phyloP scores from a whole-genome alignment of 2,888 invertebrate genomes.

The Epinotia nisella region DNA sequence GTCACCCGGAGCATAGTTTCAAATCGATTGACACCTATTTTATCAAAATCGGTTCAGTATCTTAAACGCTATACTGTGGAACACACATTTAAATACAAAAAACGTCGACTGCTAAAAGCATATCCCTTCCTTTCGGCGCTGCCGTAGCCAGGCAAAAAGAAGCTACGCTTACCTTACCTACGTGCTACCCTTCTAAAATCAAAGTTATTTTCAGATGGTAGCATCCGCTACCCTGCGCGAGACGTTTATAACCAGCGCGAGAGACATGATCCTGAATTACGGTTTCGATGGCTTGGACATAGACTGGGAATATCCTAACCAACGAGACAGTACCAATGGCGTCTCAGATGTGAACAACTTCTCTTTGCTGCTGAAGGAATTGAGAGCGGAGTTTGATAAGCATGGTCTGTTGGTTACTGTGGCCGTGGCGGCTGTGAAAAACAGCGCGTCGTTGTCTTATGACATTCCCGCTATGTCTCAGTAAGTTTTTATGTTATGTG shows the following conservation, averaged over 20 bases:
- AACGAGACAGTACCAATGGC: constrained; percentile 78
- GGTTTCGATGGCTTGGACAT: constrained; percentile 86
- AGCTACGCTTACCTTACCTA: too few relatives aligned
- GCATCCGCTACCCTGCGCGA: constrained; percentile 70
- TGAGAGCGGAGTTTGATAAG: constrained; percentile 81
- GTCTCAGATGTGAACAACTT: constrained; percentile 80
- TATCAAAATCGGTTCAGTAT: too few relatives aligned
- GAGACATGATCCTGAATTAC: constrained; percentile 75
- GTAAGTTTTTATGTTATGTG: constrained; percentile 59
- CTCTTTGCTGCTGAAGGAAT: constrained; percentile 80
- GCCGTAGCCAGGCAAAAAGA: too few relatives aligned
- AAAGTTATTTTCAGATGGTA: constrained; percentile 70
- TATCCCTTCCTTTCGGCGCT: too few relatives aligned
- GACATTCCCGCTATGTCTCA: constrained; percentile 83
- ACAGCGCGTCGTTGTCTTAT: constrained; percentile 83
- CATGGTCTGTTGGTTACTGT: constrained; percentile 83
- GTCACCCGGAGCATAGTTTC: too few relatives aligned
- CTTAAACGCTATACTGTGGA: too few relatives aligned
- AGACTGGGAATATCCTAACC: constrained; percentile 87
- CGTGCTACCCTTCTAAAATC: too few relatives aligned
- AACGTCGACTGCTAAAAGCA: too few relatives aligned
- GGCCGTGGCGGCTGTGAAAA: constrained; percentile 84
- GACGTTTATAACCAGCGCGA: constrained; percentile 79
- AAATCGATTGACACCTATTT: too few relatives aligned
- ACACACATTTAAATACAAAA: too few relatives aligned